Evolutionary conservation across 2,113 vertebrate species (phyloP), one percentile per base, ranked within the genome.

Genomic region (Cacatua alba): DNA sequence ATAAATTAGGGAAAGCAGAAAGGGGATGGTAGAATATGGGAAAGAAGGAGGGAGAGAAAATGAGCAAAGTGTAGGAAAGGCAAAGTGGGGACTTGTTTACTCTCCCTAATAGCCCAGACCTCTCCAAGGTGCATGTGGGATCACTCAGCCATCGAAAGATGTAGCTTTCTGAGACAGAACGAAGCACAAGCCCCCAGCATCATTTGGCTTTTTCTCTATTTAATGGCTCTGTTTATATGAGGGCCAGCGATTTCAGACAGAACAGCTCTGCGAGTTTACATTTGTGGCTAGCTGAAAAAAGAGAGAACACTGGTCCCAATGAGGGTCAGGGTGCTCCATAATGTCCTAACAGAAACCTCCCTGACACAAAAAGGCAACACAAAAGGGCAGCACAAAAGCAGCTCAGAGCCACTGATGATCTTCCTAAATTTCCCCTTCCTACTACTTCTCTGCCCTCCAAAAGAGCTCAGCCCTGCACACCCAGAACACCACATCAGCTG

Each of bases 1-100:
- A 82, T 68, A 82, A 97, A 86, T 95, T 91, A 96, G 72, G 86
- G 29, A 80, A 95, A 92, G 95, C 44, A 86, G 84, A 87, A 92
- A 72, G 35, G 39, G 17, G 79, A 82, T 86, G 29, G 63, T 94
- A 65, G 53, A 90, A 90, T 63, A 77, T 70, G 72, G 46, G 87
- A 63, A 96, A 76, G 62, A 39, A 59, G 11, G 25, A 44, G 33
- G 11, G 35, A 83, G 76, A 94, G 86, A 53, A 85, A 71, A 79
- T 26, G 62, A 59, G 65, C 17, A 72, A n/a, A 71, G 31, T 10
- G 23, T 3, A 55, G 69, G 51, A 81, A 86, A 86, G 81, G 77
- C 59, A 64, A 92, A 84, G 59, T 6, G 17, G 80, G 85, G 41
- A 64, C 53, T 84, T 64, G 57, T 90, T 95, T 94, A 76, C 57